Base-by-base conservation (phyloP, 2,888 invertebrate genomes). In the Pachycephus smyrnensis region DNA sequence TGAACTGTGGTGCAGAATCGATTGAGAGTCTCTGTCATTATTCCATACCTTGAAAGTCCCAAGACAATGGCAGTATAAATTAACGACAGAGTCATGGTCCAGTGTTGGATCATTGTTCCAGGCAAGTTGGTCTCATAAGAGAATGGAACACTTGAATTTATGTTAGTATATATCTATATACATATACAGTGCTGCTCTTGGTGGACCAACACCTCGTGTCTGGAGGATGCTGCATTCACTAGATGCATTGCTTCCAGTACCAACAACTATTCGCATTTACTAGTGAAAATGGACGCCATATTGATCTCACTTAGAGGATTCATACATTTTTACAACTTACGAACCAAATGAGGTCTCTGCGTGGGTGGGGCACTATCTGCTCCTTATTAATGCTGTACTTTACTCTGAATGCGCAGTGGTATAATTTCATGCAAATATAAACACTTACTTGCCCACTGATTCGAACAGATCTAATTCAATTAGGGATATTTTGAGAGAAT, bases 341-440 rank as follows among this genome's bases (percentile, higher is more conserved):
- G 15, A 71, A 71, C 31, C 11, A 1, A 31, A 71, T 11, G 31
- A 71, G 71, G 31, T 30, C 71, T 31, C 71, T 12, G 32, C 11
- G 71, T 15, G 31, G 71, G 31, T 71, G 4, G 31, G 15, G 31
- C 31, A 31, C 15, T 30, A 1, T 71, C 12, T 23, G 77, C 80
- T 80, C 76, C 78, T 80, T 83, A 85, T 86, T 85, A 86, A 82
- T 83, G 78, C 81, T 81, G 79, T 78, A 80, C 82, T 83, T 82
- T 81, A 80, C 78, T 77, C 82, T 75, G 75, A 77, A 77, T 55
- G 40, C n/a, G 55, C 78, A 40, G 76, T 73, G 82, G 76, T 86
- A 86, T 88, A 87, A 89, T 89, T 84, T 81, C 80, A 88, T 88
- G 88, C 81, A 89, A 88, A 88, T 89, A 84, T 86, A 86, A 88